Evolutionary conservation across 2,888 invertebrate genomes (phyloP), one percentile per base, ranked within the genome.

Genomic region (Diadromus collaris): DNA sequence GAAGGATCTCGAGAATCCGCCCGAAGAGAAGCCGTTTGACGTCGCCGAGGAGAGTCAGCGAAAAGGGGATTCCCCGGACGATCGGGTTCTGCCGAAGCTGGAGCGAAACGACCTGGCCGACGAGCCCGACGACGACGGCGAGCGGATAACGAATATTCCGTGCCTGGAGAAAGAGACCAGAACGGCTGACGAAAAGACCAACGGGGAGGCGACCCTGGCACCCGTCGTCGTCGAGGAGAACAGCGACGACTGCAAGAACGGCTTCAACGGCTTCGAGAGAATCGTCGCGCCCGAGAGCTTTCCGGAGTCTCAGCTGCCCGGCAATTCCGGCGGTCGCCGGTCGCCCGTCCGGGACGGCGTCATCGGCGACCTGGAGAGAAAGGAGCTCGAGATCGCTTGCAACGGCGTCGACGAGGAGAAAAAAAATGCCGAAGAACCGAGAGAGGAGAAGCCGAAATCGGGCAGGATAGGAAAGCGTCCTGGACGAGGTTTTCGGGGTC

Each of bases 401-500:
- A 85, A 85, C 16, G 85, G 85, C 0, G 48, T 81, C 9, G 72
- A 67, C 32, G 83, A 82, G 4, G 67, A 63, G 16, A 82, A 82
- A 65, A 74, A 73, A 32, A 10, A 9, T 2, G 77, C 61, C 41
- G 70, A 78, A n/a, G 75, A 71, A 46, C 9, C 34, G 6, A 74
- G 64, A 24, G 73, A 81, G 1, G 73, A 73, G 7, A 80, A 79
- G 41, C 69, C 65, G 41, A 81, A 73, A 41, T 41, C 13, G 19
- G 83, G 84, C 6, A 86, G 87, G 61, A 72, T 81, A 5, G 72
- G 82, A 27, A 85, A 84, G 48, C 81, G 86, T 67, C 68, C 73
- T 44, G n/a, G n/a, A n/a, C 81, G 85, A 32, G 81, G 81, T 7
- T 83, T 81, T n/a, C 86, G 87, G 68, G 88, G 87, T 5, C 85